phyloP scores from a whole-genome alignment of 2,888 invertebrate species.

The Agonopterix subpropinquella region DNA sequence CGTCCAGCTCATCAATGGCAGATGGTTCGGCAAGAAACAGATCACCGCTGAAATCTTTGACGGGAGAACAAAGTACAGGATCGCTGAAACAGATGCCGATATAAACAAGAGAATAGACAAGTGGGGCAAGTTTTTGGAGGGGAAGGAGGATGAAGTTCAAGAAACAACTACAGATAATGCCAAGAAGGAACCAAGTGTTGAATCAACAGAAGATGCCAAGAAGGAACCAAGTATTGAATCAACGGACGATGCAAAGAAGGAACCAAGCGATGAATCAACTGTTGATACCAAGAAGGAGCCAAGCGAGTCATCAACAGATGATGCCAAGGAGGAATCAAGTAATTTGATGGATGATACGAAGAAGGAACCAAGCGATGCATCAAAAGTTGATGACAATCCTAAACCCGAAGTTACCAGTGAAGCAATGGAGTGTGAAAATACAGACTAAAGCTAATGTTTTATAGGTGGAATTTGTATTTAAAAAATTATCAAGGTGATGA shows the following conservation, averaged over 20 bases:
- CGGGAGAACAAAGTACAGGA: slow-evolving; percentile 94
- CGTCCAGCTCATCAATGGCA: slow-evolving; percentile 88
- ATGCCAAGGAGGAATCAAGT: too few relatives aligned
- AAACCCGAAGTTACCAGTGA: neutral
- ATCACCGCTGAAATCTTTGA: slow-evolving; percentile 95
- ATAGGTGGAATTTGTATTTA: too few relatives aligned
- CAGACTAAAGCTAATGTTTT: neutral
- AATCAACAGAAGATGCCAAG: too few relatives aligned
- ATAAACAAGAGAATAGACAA: slow-evolving; percentile 86
- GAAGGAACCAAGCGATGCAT: neutral
- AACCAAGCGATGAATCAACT: neutral
- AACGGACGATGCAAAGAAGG: neutral
- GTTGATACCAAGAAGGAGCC: too few relatives aligned
- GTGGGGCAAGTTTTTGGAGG: slow-evolving; percentile 91
- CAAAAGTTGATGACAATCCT: neutral
- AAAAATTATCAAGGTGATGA: too few relatives aligned
- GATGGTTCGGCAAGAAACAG: slow-evolving; percentile 92
- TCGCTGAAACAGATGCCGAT: slow-evolving; percentile 94
- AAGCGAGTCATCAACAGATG: too few relatives aligned
- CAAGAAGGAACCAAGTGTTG: neutral
- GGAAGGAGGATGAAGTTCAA: slow-evolving; percentile 13
- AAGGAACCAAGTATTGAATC: neutral
- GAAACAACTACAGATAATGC: slow-evolving; percentile 6
- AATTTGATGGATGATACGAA: too few relatives aligned
- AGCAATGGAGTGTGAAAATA: slow-evolving; percentile 1